Base-by-base conservation (phyloP, 1,140 invertebrate genomes). In the Scaptomyza hsui region DNA sequence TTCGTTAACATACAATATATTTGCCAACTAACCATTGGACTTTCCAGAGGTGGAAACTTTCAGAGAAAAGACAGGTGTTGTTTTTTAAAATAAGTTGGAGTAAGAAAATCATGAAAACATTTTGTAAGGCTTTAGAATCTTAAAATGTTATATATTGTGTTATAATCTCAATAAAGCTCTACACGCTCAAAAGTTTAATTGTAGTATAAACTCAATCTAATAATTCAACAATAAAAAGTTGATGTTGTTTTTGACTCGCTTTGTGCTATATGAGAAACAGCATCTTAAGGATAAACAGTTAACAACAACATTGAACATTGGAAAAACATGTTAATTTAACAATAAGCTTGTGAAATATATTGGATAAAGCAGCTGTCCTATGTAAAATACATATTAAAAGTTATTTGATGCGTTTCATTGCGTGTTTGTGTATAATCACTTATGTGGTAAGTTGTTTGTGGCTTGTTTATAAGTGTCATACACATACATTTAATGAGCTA, bases 401-500 rank as follows among this genome's bases (percentile, higher is more conserved):
- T 13, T 19, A 48, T 10, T 51, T 55, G 16, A 39, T n/a, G 18
- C 5, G 4, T 21, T 39, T 37, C n/a, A 51, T 42, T 42, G 19
- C 37, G 29, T 37, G 57, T 16, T 44, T 12, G 3, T 10, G n/a
- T 35, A 7, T 21, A 35, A 41, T 39, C 37, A 21, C 32, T 49
- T 10, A 41, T 21, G 39, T 32, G 35, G 19, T 26, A 21, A 12
- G 52, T 41, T 44, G 21, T 2, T 18, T 26, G 35, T 51, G 59
- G 21, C 21, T 42, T 9, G 13, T 41, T 9, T 24, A 7, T 7
- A 13, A 53, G 13, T 53, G 12, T 21, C 1, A 15, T 7, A 53
- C 37, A 41, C 19, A 37, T 2, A 6, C 49, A 52, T n/a, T 37
- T 35, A 52, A 52, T 44, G 6, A 13, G 15, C 55, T 21, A 47